Base-by-base conservation (phyloP, 2,888 invertebrate genomes). In the Lacanobia oleracea region DNA sequence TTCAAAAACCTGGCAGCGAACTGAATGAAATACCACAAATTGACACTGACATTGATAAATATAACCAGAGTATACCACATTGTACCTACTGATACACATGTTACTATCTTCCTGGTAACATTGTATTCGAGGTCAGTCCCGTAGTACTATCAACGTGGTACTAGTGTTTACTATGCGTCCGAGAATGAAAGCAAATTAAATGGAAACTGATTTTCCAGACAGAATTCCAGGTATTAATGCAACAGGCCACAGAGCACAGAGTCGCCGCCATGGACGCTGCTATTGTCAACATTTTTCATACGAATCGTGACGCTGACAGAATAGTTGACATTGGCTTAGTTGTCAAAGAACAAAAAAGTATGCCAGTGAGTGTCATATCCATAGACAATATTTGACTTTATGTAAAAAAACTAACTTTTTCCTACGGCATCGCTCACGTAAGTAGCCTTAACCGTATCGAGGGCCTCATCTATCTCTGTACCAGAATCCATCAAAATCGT, bases 151-250 rank as follows among this genome's bases (percentile, higher is more conserved):
- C n/a, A n/a, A n/a, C 40, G 18, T 43, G 45, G 43, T 61, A 57
- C 23, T 57, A 51, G 23, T 23, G 43, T 45, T 63, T 50, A 50
- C 56, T n/a, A 54, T 45, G n/a, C 37, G 5, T 21, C 10, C 12
- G 14, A 23, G 40, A 23, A 23, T 9, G 8, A 33, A 14, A 21
- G 8, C 18, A 16, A 43, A 33, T 18, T 21, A 33, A 7, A 14
- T 43, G 3, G 10, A 12, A 53, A 10, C 6, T 21, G 43, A 40
- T 37, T 51, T 56, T 10, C 37, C 50, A 77, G 61, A 61, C 61
- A 45, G 14, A 79, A 59, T 59, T 78, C 57, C 51, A 51, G 56
- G 45, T 53, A 62, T 54, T 60, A 16, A 70, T 43, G 33, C 23
- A 54, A 16, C 45, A n/a, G 27, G 27, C 18, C 40, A 40, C 6